Conservation (phyloP, 2,113 vertebrate species). For the Eptesicus fuscus region DNA sequence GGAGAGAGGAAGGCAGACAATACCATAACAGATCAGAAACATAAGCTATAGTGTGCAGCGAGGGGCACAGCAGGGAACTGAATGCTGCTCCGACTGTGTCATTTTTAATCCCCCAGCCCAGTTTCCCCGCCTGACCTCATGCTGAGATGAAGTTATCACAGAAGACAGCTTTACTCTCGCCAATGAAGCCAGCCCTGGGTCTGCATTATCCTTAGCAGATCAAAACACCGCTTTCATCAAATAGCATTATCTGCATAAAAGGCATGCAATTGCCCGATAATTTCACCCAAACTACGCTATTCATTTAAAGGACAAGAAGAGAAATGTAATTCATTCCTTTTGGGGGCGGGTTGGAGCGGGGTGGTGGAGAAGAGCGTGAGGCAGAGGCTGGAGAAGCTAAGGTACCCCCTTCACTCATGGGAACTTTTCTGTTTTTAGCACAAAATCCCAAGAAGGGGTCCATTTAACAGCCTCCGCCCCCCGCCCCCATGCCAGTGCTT, state of each 20-base stretch:
- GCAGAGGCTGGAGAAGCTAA: constrained; percentile 79
- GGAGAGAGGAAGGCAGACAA: constrained; percentile 93
- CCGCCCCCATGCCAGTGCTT: constrained; percentile 36
- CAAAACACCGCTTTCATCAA: constrained; percentile 97
- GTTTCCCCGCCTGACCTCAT: constrained; percentile 95
- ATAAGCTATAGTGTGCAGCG: constrained; percentile 92
- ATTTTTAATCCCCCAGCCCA: constrained; percentile 95
- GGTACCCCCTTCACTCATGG: constrained; percentile 83
- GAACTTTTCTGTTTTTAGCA: constrained; percentile 84
- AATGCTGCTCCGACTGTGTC: constrained; percentile 93
- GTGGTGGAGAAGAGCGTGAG: constrained; percentile 32
- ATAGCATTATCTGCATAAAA: constrained; percentile 99
- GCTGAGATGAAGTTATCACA: constrained; percentile 99
- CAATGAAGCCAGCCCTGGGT: constrained; percentile 93
- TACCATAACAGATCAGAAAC: constrained; percentile 97
- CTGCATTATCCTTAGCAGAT: constrained; percentile 96
- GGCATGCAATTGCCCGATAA: constrained; percentile 94
- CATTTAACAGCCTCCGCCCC: constrained; percentile 78
- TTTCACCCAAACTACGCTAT: constrained; percentile 94
- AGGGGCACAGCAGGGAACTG: constrained; percentile 92
- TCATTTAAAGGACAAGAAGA: constrained; percentile 94
- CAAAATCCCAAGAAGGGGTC: constrained; percentile 82
- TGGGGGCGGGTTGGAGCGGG: constrained; percentile 29
- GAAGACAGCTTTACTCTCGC: constrained; percentile 98
- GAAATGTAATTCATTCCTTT: constrained; percentile 88